These are phyloP conservation scores for Eurytoma californica DNA, from an alignment of 2,888 invertebrate genomes.

Conservation along the genomic window DNA sequence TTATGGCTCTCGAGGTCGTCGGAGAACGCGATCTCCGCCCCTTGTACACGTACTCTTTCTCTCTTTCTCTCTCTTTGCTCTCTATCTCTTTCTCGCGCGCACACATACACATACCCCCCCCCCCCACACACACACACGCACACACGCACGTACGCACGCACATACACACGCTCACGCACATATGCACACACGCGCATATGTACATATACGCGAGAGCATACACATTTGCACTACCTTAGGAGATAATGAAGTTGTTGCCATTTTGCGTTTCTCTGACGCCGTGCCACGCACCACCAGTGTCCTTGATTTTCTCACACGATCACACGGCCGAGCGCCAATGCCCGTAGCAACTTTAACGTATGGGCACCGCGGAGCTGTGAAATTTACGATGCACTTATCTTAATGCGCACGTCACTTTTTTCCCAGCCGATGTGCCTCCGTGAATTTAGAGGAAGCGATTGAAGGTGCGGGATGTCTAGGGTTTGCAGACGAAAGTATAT, in stretches of 20 bases:
- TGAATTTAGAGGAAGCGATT: not conserved
- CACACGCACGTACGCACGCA: not conserved
- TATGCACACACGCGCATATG: not conserved
- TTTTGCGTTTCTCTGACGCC: conserved; percentile 48
- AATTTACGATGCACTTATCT: conserved; percentile 48
- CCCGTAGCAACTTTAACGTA: conserved; percentile 23
- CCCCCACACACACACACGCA: not conserved
- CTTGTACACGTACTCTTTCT: conserved; percentile 59
- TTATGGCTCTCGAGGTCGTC: conserved; percentile 74
- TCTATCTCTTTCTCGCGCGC: conserved; percentile 3
- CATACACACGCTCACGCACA: not conserved
- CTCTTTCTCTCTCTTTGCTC: not conserved
- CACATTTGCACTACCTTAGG: conserved; percentile 7
- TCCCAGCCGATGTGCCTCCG: not conserved
- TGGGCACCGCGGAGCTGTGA: conserved; percentile 12
- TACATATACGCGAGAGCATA: not conserved
- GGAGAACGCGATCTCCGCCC: conserved; percentile 70
- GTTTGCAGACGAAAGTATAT: not conserved
- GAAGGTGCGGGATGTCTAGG: not conserved
- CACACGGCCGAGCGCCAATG: not conserved
- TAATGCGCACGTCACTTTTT: conserved; percentile 5
- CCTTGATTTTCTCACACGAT: conserved; percentile 58
- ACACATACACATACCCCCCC: too few species aligned
- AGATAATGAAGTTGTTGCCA: conserved; percentile 65
- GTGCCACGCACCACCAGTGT: conserved; percentile 30